These are phyloP conservation scores for Ostrea denselamellosa DNA, from an alignment of 1,140 invertebrate genomes.

Conservation along the genomic window DNA sequence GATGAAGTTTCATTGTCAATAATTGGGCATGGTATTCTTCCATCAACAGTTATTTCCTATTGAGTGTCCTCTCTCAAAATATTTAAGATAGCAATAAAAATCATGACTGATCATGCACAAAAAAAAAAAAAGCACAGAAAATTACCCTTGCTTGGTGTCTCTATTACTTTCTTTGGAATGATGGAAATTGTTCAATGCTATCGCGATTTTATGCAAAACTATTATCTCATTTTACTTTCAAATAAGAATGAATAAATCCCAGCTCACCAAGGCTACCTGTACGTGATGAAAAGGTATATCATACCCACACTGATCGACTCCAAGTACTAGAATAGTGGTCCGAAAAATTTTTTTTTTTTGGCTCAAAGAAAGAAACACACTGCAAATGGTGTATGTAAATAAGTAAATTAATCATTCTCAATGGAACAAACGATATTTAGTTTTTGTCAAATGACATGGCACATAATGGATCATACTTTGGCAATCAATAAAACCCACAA, in stretches of 20 bases:
- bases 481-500: constrained; percentile 30
- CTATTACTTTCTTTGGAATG: constrained; percentile 1
- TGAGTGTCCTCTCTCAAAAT: background rate
- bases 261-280: background rate
- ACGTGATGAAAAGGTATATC: background rate
- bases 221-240: constrained; percentile 36
- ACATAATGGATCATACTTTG: constrained; percentile 4
- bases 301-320: background rate
- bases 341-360: background rate
- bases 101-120: background rate
- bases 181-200: background rate
- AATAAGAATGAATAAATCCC: constrained; percentile 8
- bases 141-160: background rate
- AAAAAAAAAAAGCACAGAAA: background rate
- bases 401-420: constrained; percentile 19
- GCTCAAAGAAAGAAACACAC: background rate
- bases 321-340: background rate
- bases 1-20: background rate
- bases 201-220: background rate
- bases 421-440: background rate
- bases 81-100: background rate
- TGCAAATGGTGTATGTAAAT: constrained; percentile 1
- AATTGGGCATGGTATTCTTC: background rate
- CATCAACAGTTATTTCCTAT: background rate
- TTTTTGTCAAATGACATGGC: constrained; percentile 15